A percentile compares a stretch with the other conserved stretches of the same genome.
These are phyloP conservation scores for Stegostoma tigrinum DNA, from an alignment of 2,113 vertebrate species.

Conservation along the genomic window DNA sequence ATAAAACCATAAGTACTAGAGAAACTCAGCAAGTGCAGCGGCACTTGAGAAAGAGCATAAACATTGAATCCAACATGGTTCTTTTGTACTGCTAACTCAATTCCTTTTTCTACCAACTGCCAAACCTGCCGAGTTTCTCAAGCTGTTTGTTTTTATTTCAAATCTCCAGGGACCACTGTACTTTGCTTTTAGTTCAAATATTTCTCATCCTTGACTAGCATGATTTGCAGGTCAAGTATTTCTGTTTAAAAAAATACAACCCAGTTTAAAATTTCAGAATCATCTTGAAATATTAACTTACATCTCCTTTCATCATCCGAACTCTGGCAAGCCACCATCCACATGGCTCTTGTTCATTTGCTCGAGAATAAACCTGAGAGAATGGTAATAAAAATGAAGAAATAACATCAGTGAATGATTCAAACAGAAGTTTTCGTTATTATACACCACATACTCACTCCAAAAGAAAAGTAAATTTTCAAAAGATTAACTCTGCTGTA, in stretches of 20 bases:
- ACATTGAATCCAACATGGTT: too few species aligned
- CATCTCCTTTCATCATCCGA: constrained; percentile 79
- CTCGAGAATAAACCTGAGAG: constrained; percentile 67
- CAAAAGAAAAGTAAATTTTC: background rate
- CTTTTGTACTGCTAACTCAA: too few species aligned
- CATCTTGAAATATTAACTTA: constrained; percentile 44
- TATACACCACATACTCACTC: background rate
- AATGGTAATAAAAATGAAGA: background rate
- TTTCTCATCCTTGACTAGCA: background rate
- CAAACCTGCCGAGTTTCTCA: too few species aligned
- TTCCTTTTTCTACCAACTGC: too few species aligned
- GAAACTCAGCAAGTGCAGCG: too few species aligned
- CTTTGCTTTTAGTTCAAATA: too few species aligned
- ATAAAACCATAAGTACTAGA: too few species aligned
- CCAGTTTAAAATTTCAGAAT: background rate
- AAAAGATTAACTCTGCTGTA: too few species aligned
- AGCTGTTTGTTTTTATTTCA: too few species aligned
- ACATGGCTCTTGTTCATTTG: constrained; percentile 75
- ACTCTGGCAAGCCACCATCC: constrained; percentile 77
- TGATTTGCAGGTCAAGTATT: background rate
- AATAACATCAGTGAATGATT: background rate
- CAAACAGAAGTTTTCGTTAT: background rate
- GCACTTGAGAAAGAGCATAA: too few species aligned
- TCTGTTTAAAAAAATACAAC: background rate
- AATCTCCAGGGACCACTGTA: too few species aligned